Conservation (phyloP, 2,113 vertebrate genomes). For the Danionella cerebrum region DNA sequence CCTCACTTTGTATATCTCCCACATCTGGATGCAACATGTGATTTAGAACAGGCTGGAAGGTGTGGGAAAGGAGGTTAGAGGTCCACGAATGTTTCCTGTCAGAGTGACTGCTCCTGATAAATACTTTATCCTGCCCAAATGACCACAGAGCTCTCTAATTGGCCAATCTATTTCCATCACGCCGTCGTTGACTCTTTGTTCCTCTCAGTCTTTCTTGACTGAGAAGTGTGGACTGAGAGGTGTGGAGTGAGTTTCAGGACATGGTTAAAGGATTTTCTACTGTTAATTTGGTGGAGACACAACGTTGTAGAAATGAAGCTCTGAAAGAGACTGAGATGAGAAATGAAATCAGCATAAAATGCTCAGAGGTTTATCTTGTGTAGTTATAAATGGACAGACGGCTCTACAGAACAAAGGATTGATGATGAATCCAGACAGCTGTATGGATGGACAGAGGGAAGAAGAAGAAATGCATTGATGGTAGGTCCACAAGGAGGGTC, state of each 20-base stretch:
- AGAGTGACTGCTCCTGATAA: conserved; percentile 84
- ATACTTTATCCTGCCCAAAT: conserved; percentile 95
- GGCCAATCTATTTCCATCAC: conserved; percentile 90
- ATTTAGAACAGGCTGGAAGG: conserved; percentile 75
- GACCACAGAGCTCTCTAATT: conserved; percentile 87
- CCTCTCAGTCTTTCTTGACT: too few species aligned
- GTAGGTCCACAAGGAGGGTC: too few species aligned
- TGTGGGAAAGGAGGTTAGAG: conserved; percentile 74
- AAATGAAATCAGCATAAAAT: conserved; percentile 15
- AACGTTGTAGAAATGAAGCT: background rate
- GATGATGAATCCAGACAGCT: too few species aligned
- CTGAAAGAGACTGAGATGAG: background rate
- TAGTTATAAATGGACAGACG: too few species aligned
- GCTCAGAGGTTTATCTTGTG: background rate
- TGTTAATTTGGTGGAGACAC: background rate
- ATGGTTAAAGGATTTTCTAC: background rate
- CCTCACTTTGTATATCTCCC: conserved; percentile 33
- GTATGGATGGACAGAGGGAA: too few species aligned
- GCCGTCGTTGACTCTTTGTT: conserved; percentile 34
- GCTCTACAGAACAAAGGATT: too few species aligned
- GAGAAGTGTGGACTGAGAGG: background rate
- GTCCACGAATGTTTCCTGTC: conserved; percentile 83
- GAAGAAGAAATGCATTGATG: too few species aligned
- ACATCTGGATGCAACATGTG: conserved; percentile 97
- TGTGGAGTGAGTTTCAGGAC: background rate